Percentiles rank a stretch among this genome's conserved stretches.
phyloP scores from a whole-genome alignment of 2,113 vertebrate species.

The Dasypus novemcinctus region DNA sequence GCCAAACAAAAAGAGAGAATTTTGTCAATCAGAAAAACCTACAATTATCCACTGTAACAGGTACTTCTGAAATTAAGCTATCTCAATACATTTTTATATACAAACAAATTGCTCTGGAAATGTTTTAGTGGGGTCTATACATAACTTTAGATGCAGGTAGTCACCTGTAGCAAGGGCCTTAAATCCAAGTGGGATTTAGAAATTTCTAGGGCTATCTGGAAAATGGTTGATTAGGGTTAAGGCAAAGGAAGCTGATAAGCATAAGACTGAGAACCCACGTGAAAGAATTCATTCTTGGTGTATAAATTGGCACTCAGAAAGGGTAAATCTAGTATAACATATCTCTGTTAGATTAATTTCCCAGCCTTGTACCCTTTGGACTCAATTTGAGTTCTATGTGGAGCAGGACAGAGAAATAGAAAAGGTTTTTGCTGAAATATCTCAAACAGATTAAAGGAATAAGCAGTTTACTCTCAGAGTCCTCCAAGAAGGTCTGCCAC shows the following conservation, averaged over 20 bases:
- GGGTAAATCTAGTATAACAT: background rate
- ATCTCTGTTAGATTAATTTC: background rate
- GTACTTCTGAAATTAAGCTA: background rate
- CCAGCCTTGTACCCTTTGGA: background rate
- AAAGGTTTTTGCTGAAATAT: background rate
- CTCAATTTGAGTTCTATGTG: background rate
- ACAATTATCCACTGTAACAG: background rate
- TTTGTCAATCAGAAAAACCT: background rate
- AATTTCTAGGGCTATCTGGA: background rate
- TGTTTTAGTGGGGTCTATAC: background rate
- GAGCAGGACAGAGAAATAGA: background rate
- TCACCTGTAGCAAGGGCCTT: background rate
- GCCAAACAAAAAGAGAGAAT: background rate
- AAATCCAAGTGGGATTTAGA: background rate
- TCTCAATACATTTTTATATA: background rate
- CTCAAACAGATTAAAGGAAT: background rate
- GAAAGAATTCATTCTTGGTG: background rate
- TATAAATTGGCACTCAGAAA: background rate
- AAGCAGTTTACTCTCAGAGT: background rate
- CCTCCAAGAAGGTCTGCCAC: background rate
- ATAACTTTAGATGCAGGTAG: background rate
- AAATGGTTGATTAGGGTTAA: background rate
- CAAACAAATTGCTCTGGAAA: background rate
- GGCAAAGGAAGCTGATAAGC: background rate
- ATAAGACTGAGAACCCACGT: background rate